Evolutionary conservation across 2,797 vertebrate species (phyloP).

Genomic region (Gallirallus australis): DNA sequence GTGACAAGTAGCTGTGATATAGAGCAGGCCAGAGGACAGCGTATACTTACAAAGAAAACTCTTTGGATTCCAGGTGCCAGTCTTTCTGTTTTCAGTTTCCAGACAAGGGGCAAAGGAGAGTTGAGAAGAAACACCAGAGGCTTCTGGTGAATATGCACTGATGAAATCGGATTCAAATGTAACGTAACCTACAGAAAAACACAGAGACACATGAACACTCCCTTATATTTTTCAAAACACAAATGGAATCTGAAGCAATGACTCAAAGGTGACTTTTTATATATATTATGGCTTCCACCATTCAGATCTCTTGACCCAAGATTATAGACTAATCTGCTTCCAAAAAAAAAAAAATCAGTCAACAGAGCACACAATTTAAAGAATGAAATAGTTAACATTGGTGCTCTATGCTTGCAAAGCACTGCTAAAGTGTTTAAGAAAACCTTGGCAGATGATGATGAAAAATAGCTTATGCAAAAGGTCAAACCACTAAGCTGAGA

Average conservation of each 20-base stretch:
- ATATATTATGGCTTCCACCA: not conserved
- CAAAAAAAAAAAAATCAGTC: not conserved
- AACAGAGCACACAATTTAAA: not conserved
- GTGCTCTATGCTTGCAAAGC: not conserved
- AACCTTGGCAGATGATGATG: slow-evolving; percentile 47
- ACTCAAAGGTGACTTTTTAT: not conserved
- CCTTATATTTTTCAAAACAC: not conserved
- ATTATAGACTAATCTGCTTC: not conserved
- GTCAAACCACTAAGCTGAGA: slow-evolving; percentile 59
- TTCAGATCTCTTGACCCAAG: slow-evolving; percentile 2
- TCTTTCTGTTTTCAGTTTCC: slow-evolving; percentile 91
- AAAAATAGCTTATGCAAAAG: slow-evolving; percentile 64
- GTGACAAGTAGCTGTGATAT: not conserved
- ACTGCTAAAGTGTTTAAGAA: slow-evolving; percentile 59
- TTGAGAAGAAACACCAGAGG: slow-evolving; percentile 93
- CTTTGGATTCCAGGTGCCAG: slow-evolving; percentile 84
- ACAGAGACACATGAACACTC: slow-evolving; percentile 5
- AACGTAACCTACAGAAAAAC: slow-evolving; percentile 84
- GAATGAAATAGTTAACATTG: slow-evolving; percentile 49
- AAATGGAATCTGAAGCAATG: not conserved
- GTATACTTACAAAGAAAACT: slow-evolving; percentile 91
- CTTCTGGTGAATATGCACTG: slow-evolving; percentile 89
- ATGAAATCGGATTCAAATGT: slow-evolving; percentile 93
- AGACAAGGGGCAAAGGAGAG: slow-evolving; percentile 88
- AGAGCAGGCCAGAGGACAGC: not conserved